Conservation (phyloP, 2,888 invertebrate species). For the Callyntrura sp. region DNA sequence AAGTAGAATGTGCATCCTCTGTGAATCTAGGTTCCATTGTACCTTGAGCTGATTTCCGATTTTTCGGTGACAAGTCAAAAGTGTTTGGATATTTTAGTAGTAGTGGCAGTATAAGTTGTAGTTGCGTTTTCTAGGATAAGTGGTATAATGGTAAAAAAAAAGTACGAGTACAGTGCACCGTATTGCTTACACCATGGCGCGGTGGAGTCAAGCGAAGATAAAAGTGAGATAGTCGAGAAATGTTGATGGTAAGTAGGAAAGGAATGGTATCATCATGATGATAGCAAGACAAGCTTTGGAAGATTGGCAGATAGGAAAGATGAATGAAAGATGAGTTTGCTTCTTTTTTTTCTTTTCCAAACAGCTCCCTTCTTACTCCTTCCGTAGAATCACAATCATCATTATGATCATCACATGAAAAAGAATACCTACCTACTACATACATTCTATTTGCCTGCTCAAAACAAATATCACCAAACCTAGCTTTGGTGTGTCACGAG, state of each 20-base stretch:
- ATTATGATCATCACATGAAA: slow-evolving; percentile 54
- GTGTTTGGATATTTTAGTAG: slow-evolving; percentile 63
- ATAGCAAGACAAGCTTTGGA: slow-evolving; percentile 62
- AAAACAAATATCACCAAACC: slow-evolving; percentile 12
- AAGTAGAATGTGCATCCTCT: slow-evolving; percentile 67
- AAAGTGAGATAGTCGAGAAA: slow-evolving; percentile 41
- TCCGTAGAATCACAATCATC: slow-evolving; percentile 61
- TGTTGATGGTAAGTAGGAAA: slow-evolving; percentile 34
- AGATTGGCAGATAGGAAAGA: slow-evolving; percentile 77
- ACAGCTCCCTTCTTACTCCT: slow-evolving; percentile 68
- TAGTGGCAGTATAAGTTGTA: slow-evolving; percentile 10
- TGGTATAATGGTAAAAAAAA: slow-evolving; percentile 34
- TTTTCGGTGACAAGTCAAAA: slow-evolving; percentile 77
- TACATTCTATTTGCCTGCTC: too few species aligned
- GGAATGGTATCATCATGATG: slow-evolving; percentile 50
- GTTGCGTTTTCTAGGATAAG: slow-evolving; percentile 29
- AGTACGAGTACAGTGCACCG: slow-evolving; percentile 42
- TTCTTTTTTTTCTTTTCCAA: slow-evolving; percentile 64
- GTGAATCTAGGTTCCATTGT: slow-evolving; percentile 66
- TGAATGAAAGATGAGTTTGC: slow-evolving; percentile 77
- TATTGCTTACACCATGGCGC: too few species aligned
- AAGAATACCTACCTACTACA: slow-evolving; percentile 21
- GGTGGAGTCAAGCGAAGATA: slow-evolving; percentile 62
- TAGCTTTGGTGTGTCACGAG: not conserved
- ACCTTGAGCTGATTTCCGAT: slow-evolving; percentile 78